Percentiles rank a stretch among this genome's conserved stretches.
Conservation (phyloP, 1,140 invertebrate species). For the Dendroctonus ponderosae region DNA sequence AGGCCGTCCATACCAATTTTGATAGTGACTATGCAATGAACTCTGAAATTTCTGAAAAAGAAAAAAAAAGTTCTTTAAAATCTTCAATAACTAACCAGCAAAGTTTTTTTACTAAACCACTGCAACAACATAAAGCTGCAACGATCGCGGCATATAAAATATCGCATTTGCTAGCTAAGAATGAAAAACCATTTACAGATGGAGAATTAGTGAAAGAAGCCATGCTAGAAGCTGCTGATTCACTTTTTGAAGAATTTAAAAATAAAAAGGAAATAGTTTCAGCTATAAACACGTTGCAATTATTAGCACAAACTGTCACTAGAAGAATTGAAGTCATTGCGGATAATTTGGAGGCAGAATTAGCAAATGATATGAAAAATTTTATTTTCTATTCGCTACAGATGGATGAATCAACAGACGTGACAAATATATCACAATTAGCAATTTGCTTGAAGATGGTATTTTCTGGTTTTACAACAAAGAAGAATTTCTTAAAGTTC, state of each 20-base stretch:
- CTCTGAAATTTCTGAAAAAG: slow-evolving; percentile 42
- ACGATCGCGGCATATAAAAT: neutral
- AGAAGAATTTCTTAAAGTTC: slow-evolving; percentile 45
- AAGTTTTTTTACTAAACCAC: neutral
- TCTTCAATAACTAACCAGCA: neutral
- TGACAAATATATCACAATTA: too few relatives aligned
- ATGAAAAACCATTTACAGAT: slow-evolving; percentile 34
- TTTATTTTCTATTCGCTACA: slow-evolving; percentile 41
- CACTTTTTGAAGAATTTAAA: slow-evolving; percentile 33
- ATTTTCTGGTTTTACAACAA: slow-evolving; percentile 44
- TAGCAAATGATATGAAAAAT: slow-evolving; percentile 35
- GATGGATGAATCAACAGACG: slow-evolving; percentile 39
- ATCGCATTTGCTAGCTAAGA: neutral
- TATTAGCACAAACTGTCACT: slow-evolving; percentile 36
- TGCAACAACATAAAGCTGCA: neutral
- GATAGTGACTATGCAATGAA: slow-evolving; percentile 33
- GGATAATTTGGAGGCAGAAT: slow-evolving; percentile 36
- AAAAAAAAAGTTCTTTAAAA: slow-evolving; percentile 36
- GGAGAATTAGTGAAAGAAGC: slow-evolving; percentile 40
- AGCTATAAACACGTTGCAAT: slow-evolving; percentile 19
- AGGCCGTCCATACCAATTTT: slow-evolving; percentile 42
- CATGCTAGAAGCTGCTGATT: slow-evolving; percentile 34
- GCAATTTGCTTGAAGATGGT: slow-evolving; percentile 38
- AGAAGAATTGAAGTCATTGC: slow-evolving; percentile 35
- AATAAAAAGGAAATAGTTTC: slow-evolving; percentile 31